Base-by-base conservation (phyloP, 2,113 vertebrate genomes). In the Cinclus cinclus region DNA sequence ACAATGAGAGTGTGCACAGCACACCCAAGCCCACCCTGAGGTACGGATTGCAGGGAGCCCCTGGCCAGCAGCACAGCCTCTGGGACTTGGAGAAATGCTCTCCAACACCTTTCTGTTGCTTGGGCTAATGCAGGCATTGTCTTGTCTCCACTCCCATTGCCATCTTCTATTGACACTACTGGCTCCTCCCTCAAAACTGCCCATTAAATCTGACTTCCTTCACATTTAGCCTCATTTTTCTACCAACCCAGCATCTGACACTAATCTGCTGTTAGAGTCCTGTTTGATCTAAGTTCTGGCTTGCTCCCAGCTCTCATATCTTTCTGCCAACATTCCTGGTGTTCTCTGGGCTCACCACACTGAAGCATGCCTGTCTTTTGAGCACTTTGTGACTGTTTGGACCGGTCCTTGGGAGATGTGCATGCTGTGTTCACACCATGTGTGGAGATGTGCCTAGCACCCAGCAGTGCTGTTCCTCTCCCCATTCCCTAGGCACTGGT, bases 21-120 rank as follows among this genome's bases (percentile, higher is more conserved):
- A 99, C 99, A 8, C 99, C 99, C 6, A 99, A 99, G 95, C 99
- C 99, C 46, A 99, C 99, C 85, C 98, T 99, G 87, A 99, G 99
- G 99, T 99, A 93, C 97, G 98, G 44, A 25, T 37, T 73, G 67
- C 46, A 67, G 46, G 33, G 31, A 37, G 46, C 46, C 63, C 16
- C 52, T 63, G n/a, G 28, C 47, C 6, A 3, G 2, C 41, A 89
- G 15, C 59, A 71, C 47, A 37, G n/a, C 49, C 65, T 41, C 0
- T n/a, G 37, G 30, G 28, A 53, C 55, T 49, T 73, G 81, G 25
- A 84, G 53, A 52, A 87, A 42, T 30, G 25, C 19, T 37, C 42
- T 86, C 58, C 63, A 37, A 16, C 31, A 33, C 49, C 19, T 89
- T 96, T 94, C 64, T 81, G 47, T 67, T 89, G 86, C 89, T 83